phyloP scores from a whole-genome alignment of 2,113 vertebrate genomes.

The Paradisaea rubra region DNA sequence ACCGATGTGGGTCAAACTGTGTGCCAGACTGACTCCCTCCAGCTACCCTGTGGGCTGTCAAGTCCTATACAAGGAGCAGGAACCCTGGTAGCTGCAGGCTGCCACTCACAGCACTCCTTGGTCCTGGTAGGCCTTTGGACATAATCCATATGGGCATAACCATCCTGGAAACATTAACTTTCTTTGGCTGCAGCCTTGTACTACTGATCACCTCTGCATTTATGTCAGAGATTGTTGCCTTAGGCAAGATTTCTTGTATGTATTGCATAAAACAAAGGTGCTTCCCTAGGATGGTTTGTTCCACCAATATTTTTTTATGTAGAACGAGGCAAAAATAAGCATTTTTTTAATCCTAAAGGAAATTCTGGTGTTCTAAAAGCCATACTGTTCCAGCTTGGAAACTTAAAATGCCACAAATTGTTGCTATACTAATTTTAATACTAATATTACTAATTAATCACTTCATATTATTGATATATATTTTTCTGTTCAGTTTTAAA shows the following conservation, averaged over 20 bases:
- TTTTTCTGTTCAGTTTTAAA: neutral
- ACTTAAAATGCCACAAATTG: neutral
- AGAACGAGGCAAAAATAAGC: neutral
- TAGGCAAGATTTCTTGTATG: neutral
- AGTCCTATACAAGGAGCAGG: rapidly evolving
- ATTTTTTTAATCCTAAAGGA: neutral
- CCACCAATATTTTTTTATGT: neutral
- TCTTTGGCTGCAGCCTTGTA: neutral
- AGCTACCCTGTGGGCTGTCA: neutral
- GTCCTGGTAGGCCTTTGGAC: neutral
- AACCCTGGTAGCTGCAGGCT: neutral
- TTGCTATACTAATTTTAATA: neutral
- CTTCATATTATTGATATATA: neutral
- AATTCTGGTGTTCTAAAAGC: neutral
- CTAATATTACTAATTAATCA: neutral
- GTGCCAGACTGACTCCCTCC: neutral
- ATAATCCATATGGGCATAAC: neutral
- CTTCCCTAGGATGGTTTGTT: neutral
- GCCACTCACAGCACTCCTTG: too few species aligned
- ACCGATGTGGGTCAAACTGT: neutral
- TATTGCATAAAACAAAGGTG: neutral
- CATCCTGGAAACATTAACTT: neutral
- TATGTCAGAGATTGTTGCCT: neutral
- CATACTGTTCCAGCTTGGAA: neutral
- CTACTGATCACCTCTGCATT: neutral